Evolutionary conservation across 2,797 vertebrate species (phyloP).

Genomic region (Schizothorax lantsangensis): DNA sequence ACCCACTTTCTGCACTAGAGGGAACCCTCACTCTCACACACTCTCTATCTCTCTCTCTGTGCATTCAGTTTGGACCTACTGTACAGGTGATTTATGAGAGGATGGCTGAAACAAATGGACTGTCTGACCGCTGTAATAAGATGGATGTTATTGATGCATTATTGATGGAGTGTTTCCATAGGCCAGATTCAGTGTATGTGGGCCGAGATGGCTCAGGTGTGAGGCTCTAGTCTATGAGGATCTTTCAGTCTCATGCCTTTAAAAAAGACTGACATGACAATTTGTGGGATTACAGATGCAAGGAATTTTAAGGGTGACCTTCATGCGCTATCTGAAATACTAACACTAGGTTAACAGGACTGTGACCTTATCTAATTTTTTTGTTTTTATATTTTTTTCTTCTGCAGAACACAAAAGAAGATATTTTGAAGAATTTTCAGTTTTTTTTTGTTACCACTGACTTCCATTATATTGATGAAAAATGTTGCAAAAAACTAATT

Average conservation of each 20-base stretch:
- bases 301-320: not conserved
- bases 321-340: not conserved
- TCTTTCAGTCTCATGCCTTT: not conserved
- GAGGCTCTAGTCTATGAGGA: not conserved
- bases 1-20: slow-evolving; percentile 44
- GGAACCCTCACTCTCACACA: slow-evolving; percentile 4
- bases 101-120: slow-evolving; percentile 30
- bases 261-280: not conserved
- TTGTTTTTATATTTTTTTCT: not conserved
- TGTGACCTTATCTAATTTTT: not conserved
- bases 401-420: not conserved
- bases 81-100: slow-evolving; percentile 54
- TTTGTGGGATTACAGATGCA: not conserved
- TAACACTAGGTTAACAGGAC: not conserved
- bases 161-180: slow-evolving; percentile 55
- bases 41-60: slow-evolving; percentile 11
- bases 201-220: not conserved
- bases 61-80: slow-evolving; percentile 24
- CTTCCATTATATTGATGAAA: not conserved
- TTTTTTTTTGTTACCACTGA: not conserved
- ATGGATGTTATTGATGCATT: slow-evolving; percentile 51
- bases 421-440: not conserved
- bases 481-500: not conserved
- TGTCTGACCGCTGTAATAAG: slow-evolving; percentile 44
- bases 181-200: slow-evolving; percentile 23